Evolutionary conservation across 2,888 invertebrate genomes (phyloP).

Genomic region (Dusona sp.): DNA sequence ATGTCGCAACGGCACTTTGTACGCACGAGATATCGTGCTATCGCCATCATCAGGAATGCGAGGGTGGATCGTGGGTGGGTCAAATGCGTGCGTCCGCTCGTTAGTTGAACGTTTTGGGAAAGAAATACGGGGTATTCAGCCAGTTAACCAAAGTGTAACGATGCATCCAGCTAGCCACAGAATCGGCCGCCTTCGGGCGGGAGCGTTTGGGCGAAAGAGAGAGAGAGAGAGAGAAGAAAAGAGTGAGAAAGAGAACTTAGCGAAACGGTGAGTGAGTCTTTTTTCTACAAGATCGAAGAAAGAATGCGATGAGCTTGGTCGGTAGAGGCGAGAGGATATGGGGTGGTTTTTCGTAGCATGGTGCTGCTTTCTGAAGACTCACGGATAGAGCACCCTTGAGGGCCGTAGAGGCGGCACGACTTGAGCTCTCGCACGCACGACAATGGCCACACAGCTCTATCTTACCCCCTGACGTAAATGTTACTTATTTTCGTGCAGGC

Average conservation of each 20-base stretch:
- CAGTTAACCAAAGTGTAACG: conserved; percentile 80
- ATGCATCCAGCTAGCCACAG: conserved; percentile 78
- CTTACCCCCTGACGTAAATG: conserved; percentile 72
- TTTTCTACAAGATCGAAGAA: conserved; percentile 47
- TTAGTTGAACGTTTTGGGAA: conserved; percentile 78
- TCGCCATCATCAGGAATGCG: conserved; percentile 65
- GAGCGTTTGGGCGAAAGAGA: conserved; percentile 6
- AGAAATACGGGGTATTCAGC: conserved; percentile 77
- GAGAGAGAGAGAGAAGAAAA: conserved; percentile 35
- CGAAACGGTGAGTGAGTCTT: conserved; percentile 29
- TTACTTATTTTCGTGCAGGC: conserved; percentile 73
- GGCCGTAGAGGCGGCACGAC: conserved; percentile 76
- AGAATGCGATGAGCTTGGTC: conserved; percentile 50
- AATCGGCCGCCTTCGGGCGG: conserved; percentile 72
- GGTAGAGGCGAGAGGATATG: conserved; percentile 53
- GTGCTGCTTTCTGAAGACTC: conserved; percentile 60
- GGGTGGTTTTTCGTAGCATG: conserved; percentile 60
- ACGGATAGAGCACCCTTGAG: conserved; percentile 81
- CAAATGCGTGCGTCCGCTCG: conserved; percentile 76
- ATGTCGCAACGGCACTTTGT: conserved; percentile 35
- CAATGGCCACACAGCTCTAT: conserved; percentile 68
- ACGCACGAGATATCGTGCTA: conserved; percentile 61
- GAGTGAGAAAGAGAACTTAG: conserved; percentile 59
- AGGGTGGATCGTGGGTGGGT: conserved; percentile 64
- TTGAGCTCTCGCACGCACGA: conserved; percentile 72